These are phyloP conservation scores for Trachythela sp. DNA, from an alignment of 64 coral and sea anemone genomes.

Conservation along the genomic window DNA sequence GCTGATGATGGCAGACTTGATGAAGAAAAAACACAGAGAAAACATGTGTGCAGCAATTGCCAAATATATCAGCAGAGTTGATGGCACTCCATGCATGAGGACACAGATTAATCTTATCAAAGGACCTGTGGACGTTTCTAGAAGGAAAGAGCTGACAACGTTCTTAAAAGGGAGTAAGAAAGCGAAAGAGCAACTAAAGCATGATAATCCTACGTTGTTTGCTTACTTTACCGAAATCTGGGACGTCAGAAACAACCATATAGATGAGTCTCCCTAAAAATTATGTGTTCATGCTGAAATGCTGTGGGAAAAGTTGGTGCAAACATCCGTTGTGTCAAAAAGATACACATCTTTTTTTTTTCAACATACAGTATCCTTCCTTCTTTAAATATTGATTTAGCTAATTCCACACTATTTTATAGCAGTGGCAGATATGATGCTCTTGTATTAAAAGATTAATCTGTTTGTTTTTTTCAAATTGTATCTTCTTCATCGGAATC, in stretches of 20 bases:
- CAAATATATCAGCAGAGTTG: constrained; percentile 18
- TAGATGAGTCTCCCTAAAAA: neutral
- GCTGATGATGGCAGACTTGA: neutral
- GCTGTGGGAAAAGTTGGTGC: neutral
- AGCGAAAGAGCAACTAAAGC: neutral
- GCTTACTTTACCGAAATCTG: neutral
- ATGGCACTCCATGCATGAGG: constrained; percentile 30
- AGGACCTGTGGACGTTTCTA: neutral
- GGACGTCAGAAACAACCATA: neutral
- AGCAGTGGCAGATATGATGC: neutral
- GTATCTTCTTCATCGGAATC: too few relatives aligned
- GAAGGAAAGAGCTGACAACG: too few relatives aligned
- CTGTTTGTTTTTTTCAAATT: too few relatives aligned
- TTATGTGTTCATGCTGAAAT: neutral
- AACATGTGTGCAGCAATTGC: constrained; percentile 11
- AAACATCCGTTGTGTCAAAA: neutral
- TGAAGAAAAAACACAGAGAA: neutral
- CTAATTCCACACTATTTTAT: neutral
- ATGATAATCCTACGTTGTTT: neutral
- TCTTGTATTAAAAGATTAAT: neutral
- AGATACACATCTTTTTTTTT: neutral
- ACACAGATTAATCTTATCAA: constrained; percentile 6
- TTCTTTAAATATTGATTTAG: too few relatives aligned
- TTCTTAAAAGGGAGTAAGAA: neutral
- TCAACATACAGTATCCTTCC: too few relatives aligned